Conservation (phyloP, 2,797 vertebrate genomes). For the Ctenosaura bakeri region DNA sequence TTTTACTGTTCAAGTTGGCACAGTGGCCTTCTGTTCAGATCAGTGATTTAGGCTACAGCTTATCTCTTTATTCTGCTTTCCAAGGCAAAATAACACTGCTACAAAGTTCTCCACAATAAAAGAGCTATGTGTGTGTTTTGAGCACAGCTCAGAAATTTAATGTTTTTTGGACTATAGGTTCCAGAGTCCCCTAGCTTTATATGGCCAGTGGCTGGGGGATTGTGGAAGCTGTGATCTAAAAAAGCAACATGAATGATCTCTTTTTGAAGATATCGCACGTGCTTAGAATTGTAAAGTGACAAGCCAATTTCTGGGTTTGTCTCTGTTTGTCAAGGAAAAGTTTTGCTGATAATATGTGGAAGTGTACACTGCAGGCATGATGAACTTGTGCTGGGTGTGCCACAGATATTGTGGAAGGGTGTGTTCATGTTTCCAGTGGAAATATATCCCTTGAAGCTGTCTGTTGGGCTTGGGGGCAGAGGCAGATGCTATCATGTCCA, state of each 20-base stretch:
- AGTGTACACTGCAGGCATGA: background rate
- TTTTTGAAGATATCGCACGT: too few species aligned
- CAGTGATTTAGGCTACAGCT: background rate
- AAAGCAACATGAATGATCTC: too few species aligned
- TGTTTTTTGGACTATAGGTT: too few species aligned
- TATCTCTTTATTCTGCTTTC: background rate
- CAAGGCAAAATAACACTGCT: background rate
- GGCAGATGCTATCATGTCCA: background rate
- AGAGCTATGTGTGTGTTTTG: background rate
- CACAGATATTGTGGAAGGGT: background rate
- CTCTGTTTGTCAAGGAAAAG: background rate
- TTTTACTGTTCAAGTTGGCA: background rate
- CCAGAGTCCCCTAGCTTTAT: too few species aligned
- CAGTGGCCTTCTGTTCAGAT: background rate
- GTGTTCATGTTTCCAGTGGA: background rate
- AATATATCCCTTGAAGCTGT: background rate
- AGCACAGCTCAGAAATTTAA: too few species aligned
- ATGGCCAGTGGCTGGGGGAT: too few species aligned
- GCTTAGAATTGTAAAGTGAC: too few species aligned
- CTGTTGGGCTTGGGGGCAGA: background rate
- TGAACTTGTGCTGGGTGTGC: background rate
- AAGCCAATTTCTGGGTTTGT: background rate
- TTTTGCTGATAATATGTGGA: background rate
- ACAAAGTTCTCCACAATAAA: background rate
- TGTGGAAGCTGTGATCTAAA: too few species aligned